Evolutionary conservation across 2,888 invertebrate species (phyloP).

Genomic region (Girardia tigrina): DNA sequence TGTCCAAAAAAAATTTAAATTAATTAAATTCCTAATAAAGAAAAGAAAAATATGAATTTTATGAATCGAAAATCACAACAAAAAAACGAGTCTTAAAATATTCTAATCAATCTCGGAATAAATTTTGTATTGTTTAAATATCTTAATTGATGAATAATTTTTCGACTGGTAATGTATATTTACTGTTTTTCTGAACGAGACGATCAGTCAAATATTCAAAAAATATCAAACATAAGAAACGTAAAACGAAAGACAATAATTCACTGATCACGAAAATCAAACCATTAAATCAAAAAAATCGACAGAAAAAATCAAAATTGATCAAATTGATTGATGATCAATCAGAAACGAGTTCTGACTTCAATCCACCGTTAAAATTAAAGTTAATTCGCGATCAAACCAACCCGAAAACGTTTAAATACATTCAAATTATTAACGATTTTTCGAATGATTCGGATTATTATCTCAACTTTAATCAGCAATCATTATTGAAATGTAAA

Average conservation of each 20-base stretch:
- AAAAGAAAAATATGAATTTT: too few species aligned
- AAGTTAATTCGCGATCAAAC: not conserved
- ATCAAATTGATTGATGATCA: not conserved
- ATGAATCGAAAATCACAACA: too few species aligned
- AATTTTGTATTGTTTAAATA: too few species aligned
- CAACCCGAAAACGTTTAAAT: not conserved
- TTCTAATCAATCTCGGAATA: too few species aligned
- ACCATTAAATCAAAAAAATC: not conserved
- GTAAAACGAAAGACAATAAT: not conserved
- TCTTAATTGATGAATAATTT: not conserved
- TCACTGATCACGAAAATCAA: not conserved
- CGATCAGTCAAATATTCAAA: slow-evolving; percentile 17
- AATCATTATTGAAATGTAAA: not conserved
- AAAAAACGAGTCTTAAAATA: too few species aligned
- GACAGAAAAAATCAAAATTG: not conserved
- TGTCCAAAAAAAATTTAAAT: too few species aligned
- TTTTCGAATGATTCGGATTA: slow-evolving; percentile 12
- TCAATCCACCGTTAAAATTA: not conserved
- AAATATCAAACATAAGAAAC: slow-evolving; percentile 9
- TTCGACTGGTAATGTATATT: not conserved
- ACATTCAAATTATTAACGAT: not conserved
- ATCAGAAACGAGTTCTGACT: not conserved
- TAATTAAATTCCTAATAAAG: too few species aligned
- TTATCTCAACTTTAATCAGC: slow-evolving; percentile 11
- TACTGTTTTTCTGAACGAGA: not conserved